Conservation (phyloP, 1,140 invertebrate species). For the Drosophila lini region DNA sequence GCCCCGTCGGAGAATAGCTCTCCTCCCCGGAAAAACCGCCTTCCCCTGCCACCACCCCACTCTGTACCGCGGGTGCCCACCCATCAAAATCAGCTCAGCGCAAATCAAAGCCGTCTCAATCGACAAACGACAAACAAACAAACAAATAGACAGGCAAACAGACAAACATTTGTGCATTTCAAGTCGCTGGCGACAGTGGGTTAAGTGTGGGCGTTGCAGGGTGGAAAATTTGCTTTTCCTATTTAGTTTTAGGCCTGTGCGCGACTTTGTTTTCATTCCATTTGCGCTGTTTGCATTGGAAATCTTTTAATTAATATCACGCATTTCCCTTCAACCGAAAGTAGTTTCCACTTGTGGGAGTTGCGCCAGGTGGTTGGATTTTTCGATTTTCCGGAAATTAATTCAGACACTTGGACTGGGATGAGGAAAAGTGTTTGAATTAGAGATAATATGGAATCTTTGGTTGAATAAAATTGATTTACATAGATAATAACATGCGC, state of each 20-base stretch:
- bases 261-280: conserved; percentile 82
- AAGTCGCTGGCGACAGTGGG: conserved; percentile 41
- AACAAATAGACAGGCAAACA: conserved; percentile 39
- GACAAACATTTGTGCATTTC: conserved; percentile 62
- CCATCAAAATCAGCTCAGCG: conserved; percentile 63
- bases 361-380: conserved; percentile 57
- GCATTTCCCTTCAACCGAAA: conserved; percentile 21
- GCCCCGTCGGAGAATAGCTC: background rate
- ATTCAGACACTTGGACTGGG: background rate
- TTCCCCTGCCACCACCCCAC: background rate
- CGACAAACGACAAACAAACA: conserved; percentile 70
- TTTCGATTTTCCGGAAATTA: conserved; percentile 20
- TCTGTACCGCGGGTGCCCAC: background rate
- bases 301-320: conserved; percentile 83
- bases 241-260: conserved; percentile 64
- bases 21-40: background rate
- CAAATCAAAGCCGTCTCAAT: conserved; percentile 79
- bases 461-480: background rate
- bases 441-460: background rate
- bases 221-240: conserved; percentile 49
- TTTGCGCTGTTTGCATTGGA: conserved; percentile 76
- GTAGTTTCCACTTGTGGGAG: conserved; percentile 66
- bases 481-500: background rate
- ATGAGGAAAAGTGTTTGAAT: background rate
- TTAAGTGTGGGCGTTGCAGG: conserved; percentile 16